Percentiles rank a stretch among this genome's conserved stretches.
Conservation (phyloP, 2,113 vertebrate genomes). For the Aepyceros melampus region DNA sequence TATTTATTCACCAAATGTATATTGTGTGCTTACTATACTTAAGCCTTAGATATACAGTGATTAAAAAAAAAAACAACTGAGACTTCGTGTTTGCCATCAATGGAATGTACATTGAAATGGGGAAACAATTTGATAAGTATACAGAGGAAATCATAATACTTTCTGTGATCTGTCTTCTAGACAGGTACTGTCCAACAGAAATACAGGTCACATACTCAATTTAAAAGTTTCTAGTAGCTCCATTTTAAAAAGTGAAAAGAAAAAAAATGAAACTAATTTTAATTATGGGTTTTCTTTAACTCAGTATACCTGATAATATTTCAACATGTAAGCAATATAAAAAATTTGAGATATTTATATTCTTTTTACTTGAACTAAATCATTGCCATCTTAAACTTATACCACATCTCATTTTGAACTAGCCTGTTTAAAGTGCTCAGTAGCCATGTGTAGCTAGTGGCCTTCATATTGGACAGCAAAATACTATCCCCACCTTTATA, state of each 20-base stretch:
- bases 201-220: background rate
- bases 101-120: background rate
- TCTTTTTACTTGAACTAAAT: constrained; percentile 36
- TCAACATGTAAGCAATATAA: constrained; percentile 6
- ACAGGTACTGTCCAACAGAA: background rate
- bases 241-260: background rate
- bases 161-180: constrained; percentile 3
- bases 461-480: background rate
- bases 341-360: background rate
- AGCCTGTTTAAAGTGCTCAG: background rate
- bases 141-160: constrained; percentile 2
- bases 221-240: constrained; percentile 6
- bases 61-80: background rate
- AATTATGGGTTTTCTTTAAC: constrained; percentile 6
- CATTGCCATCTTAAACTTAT: constrained; percentile 20
- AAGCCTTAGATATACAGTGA: background rate
- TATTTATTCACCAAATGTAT: constrained; percentile 24
- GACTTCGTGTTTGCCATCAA: background rate
- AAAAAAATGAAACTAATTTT: constrained; percentile 14
- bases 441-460: background rate
- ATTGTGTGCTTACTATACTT: background rate
- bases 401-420: background rate
- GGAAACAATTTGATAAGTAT: background rate
- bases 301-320: background rate
- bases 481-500: background rate